Conservation (phyloP, 2,888 invertebrate genomes). For the Catocala sponsa region DNA sequence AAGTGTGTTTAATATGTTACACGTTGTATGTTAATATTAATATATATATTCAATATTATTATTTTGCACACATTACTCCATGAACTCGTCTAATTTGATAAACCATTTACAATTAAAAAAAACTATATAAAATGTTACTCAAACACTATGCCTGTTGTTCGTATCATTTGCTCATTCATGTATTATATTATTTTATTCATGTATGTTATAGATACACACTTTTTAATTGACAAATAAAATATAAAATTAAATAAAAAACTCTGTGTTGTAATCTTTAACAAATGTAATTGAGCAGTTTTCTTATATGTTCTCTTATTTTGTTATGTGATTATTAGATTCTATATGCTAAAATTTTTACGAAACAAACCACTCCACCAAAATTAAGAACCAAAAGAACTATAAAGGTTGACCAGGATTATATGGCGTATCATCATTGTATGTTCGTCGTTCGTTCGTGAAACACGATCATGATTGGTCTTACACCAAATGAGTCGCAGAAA, state of each 20-base stretch:
- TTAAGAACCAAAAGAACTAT: too few relatives aligned
- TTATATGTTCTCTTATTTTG: too few relatives aligned
- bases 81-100: neutral
- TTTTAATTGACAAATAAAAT: constrained; percentile 2
- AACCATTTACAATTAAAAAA: neutral
- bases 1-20: too few relatives aligned
- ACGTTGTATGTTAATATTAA: too few relatives aligned
- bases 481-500: too few relatives aligned
- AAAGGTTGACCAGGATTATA: neutral
- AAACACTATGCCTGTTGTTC: neutral
- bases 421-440: too few relatives aligned
- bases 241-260: constrained; percentile 2
- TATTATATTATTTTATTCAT: constrained; percentile 38
- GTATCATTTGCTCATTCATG: constrained; percentile 39
- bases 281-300: constrained; percentile 15
- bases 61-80: constrained; percentile 22
- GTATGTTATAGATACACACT: constrained; percentile 28
- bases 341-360: too few relatives aligned
- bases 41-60: constrained; percentile 2
- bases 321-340: too few relatives aligned
- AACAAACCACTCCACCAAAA: too few relatives aligned
- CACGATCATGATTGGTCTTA: too few relatives aligned
- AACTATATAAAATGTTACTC: neutral
- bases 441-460: too few relatives aligned
- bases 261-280: constrained; percentile 8